These are phyloP conservation scores for Danio choprae DNA, from an alignment of 2,797 vertebrate genomes.

Conservation along the genomic window DNA sequence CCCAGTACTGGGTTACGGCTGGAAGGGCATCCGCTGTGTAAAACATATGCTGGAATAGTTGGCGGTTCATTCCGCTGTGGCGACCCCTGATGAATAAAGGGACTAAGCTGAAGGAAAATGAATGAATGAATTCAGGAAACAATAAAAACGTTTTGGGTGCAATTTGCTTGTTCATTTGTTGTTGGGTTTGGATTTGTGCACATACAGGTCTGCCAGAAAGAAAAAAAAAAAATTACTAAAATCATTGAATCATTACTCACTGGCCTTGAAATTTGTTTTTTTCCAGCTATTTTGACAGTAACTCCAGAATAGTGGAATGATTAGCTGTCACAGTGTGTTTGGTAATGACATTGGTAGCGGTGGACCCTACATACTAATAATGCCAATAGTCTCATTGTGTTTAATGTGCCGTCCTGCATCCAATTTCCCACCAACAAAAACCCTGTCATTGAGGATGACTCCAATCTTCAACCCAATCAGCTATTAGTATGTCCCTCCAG, in stretches of 20 bases:
- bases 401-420: conserved; percentile 65
- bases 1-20: too few species aligned
- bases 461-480: conserved; percentile 66
- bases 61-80: too few species aligned
- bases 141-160: neutral
- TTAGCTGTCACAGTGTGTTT: conserved; percentile 40
- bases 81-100: too few species aligned
- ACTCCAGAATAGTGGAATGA: conserved; percentile 42
- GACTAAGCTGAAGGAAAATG: too few species aligned
- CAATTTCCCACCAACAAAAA: conserved; percentile 75
- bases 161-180: neutral
- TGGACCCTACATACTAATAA: conserved; percentile 64
- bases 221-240: conserved; percentile 32
- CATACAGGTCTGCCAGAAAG: conserved; percentile 9
- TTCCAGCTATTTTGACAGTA: conserved; percentile 31
- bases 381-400: conserved; percentile 61
- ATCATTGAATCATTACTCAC: conserved; percentile 30
- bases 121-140: neutral
- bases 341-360: conserved; percentile 36
- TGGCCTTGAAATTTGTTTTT: conserved; percentile 28
- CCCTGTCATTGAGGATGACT: conserved; percentile 78
- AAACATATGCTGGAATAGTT: too few species aligned
- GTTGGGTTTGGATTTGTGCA: conserved; percentile 28
- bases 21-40: too few species aligned
- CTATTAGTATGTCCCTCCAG: conserved; percentile 72